A percentile compares a stretch with the other conserved stretches of the same genome.
These are phyloP conservation scores for Tauraco hartlaubi DNA, from an alignment of 2,797 vertebrate species.

Conservation along the genomic window DNA sequence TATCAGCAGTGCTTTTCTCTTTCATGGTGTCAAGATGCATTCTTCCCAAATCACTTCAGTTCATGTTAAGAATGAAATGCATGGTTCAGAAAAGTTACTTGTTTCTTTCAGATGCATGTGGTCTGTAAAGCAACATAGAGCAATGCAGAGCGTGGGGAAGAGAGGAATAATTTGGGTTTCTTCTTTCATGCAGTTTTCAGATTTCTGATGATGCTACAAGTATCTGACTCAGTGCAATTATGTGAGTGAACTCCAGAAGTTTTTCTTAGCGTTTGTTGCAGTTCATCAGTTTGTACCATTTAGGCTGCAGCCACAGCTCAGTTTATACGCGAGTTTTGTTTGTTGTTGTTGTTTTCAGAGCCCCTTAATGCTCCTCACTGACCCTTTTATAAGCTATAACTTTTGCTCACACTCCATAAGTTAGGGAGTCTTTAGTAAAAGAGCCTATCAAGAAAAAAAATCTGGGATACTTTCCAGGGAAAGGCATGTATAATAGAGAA, in stretches of 20 bases:
- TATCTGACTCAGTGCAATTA: slow-evolving; percentile 34
- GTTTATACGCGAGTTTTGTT: slow-evolving; percentile 33
- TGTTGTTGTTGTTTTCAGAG: slow-evolving; percentile 63
- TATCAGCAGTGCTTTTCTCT: not conserved
- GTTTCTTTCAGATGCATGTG: not conserved
- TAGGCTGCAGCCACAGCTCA: not conserved
- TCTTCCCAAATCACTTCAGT: not conserved
- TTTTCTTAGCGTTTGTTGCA: slow-evolving; percentile 39
- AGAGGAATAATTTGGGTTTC: not conserved
- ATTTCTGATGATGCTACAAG: slow-evolving; percentile 58
- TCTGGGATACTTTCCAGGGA: slow-evolving; percentile 60
- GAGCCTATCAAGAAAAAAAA: slow-evolving; percentile 26
- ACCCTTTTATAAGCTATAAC: slow-evolving; percentile 67
- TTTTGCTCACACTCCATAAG: slow-evolving; percentile 72
- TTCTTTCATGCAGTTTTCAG: not conserved
- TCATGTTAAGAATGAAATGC: not conserved
- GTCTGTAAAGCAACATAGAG: not conserved
- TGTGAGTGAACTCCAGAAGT: not conserved
- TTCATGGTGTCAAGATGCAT: not conserved
- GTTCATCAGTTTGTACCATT: slow-evolving; percentile 39
- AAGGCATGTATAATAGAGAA: slow-evolving; percentile 63
- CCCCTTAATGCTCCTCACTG: slow-evolving; percentile 44
- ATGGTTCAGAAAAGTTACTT: not conserved
- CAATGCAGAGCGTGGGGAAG: not conserved
- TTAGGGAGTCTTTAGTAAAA: slow-evolving; percentile 61